Conservation (phyloP, 2,888 invertebrate genomes). For the Reticulitermes lucifugus region DNA sequence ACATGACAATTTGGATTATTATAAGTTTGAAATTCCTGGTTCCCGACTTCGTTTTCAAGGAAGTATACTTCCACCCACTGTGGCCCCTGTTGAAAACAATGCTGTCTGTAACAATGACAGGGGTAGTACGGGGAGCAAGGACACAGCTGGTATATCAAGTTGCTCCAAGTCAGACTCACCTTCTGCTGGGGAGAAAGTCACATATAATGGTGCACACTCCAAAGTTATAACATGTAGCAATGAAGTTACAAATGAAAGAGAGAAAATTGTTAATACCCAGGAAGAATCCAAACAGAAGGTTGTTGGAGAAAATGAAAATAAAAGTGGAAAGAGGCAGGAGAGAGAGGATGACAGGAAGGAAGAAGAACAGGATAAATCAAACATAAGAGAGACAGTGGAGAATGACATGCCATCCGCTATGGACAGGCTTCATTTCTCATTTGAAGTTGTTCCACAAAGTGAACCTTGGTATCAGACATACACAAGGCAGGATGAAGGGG, state of each 20-base stretch:
- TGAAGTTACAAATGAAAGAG: not conserved
- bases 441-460: conserved; percentile 78
- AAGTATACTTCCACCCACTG: conserved; percentile 28
- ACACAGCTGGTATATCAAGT: conserved; percentile 38
- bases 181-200: not conserved
- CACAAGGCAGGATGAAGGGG: conserved; percentile 78
- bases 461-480: conserved; percentile 87
- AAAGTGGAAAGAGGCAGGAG: conserved; percentile 62
- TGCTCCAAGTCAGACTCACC: not conserved
- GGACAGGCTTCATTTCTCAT: conserved; percentile 76
- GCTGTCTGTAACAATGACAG: conserved; percentile 49
- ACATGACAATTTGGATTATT: conserved; percentile 71
- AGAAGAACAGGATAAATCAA: conserved; percentile 31
- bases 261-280: not conserved
- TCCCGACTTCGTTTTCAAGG: conserved; percentile 64
- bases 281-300: conserved; percentile 13
- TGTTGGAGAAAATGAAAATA: conserved; percentile 7
- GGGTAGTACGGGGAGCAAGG: conserved; percentile 53
- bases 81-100: not conserved
- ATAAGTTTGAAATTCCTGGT: conserved; percentile 66
- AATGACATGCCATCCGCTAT: conserved; percentile 58
- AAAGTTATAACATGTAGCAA: conserved; percentile 1
- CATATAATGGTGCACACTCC: not conserved
- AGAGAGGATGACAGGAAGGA: conserved; percentile 56
- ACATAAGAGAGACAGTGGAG: not conserved